Evolutionary conservation across 2,888 invertebrate genomes (phyloP).

Genomic region (Zhuqinia jingwanae): DNA sequence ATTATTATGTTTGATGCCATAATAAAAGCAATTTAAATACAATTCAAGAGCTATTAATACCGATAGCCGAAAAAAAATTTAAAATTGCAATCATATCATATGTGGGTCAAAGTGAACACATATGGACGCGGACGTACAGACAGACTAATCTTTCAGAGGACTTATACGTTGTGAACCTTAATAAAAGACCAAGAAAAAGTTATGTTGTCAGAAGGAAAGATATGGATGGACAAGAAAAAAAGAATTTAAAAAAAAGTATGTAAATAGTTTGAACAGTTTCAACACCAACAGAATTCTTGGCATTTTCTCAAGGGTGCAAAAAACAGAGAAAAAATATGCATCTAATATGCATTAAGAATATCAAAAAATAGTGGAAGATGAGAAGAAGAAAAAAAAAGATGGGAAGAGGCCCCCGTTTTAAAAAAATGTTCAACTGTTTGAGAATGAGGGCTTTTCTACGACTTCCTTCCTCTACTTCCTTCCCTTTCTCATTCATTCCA

Average conservation of each 20-base stretch:
- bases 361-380: neutral
- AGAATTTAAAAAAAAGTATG: neutral
- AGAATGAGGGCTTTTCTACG: neutral
- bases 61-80: too few species aligned
- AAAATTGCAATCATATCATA: too few species aligned
- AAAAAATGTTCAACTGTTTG: neutral
- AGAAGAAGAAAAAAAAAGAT: neutral
- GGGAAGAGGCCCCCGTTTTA: neutral
- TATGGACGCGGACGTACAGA: too few species aligned
- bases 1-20: too few species aligned
- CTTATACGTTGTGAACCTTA: too few species aligned
- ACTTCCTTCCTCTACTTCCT: constrained; percentile 55
- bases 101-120: too few species aligned
- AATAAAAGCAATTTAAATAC: too few species aligned
- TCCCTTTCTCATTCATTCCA: constrained; percentile 62
- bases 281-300: neutral
- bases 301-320: constrained; percentile 70
- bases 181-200: too few species aligned
- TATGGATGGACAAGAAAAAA: constrained; percentile 29
- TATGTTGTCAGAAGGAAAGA: too few species aligned
- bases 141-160: too few species aligned
- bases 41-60: too few species aligned
- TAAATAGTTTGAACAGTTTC: constrained; percentile 51
- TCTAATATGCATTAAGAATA: constrained; percentile 72
- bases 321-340: constrained; percentile 30